Evolutionary conservation across 1,140 invertebrate genomes (phyloP), one percentile per base, ranked within the genome.

Genomic region (Sitophilus oryzae): DNA sequence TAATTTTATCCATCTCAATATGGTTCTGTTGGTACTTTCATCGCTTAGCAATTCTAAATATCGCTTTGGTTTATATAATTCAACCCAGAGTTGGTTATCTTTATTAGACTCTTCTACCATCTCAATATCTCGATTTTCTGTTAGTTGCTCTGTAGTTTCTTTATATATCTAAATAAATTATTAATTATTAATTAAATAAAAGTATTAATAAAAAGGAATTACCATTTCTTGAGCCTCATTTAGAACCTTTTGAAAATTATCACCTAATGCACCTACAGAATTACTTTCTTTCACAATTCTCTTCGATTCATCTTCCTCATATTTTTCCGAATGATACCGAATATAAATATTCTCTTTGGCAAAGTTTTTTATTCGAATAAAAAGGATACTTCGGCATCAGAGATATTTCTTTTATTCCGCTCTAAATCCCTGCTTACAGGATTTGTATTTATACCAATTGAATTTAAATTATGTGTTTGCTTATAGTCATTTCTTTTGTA

Each of bases 11-110:
- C 94, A 98, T 58, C 85, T 83, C 15, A 98, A 73, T 35, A 97
- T 73, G 3, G 82, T 82, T 52, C 91, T 77, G 68, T 97, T 98
- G 0, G 91, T 87, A 25, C 79, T 80, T 80, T 96, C 93, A 71
- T 96, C 92, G 56, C 91, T 94, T 3, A 97, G 71, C 14, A 98
- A 75, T 63, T 98, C 92, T 22, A 90, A 74, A 66, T 95, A 97
- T 41, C 77, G 82, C 59, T 75, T 78, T 0, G 95, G 94, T 58
- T 83, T 81, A 72, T 95, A 97, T 68, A 91, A 88, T 65, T 96
- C 91, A 2, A 96, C 92, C 93, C 93, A 97, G 2, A 96, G 72
- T 56, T 75, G 62, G 63, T 66, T 63, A 46, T 70, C 66, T 6
- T 64, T 21, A 42, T 42, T 41, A 21, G 30, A n/a, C 38, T 53